Conservation (phyloP, 2,888 invertebrate genomes). For the Scelioninae gen. 2 region DNA sequence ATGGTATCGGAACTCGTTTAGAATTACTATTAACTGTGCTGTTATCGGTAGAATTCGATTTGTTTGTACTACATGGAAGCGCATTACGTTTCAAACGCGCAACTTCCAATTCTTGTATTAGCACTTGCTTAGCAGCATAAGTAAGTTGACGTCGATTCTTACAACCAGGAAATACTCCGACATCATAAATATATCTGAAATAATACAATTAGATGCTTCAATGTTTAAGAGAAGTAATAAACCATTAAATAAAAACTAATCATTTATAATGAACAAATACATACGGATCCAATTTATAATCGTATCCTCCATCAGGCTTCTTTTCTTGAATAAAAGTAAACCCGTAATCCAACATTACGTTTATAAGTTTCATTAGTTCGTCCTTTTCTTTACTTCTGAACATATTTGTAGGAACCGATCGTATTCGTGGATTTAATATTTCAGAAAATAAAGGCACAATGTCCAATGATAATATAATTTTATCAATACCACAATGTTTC, state of each 20-base stretch:
- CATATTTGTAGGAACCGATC: conserved; percentile 79
- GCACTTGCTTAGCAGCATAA: conserved; percentile 70
- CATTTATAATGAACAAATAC: too few species aligned
- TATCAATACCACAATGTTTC: conserved; percentile 65
- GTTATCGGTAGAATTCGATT: conserved; percentile 1
- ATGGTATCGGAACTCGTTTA: conserved; percentile 72
- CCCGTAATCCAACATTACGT: conserved; percentile 92
- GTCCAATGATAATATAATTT: conserved; percentile 66
- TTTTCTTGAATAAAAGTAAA: conserved; percentile 89
- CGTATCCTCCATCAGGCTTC: conserved; percentile 85
- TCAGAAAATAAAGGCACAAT: conserved; percentile 69
- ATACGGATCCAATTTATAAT: conserved; percentile 75
- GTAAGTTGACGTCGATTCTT: conserved; percentile 65
- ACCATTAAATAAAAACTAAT: too few species aligned
- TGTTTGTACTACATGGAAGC: conserved; percentile 31
- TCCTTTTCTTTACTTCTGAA: conserved; percentile 85
- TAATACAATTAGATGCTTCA: too few species aligned
- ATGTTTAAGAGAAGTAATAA: too few species aligned
- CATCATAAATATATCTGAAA: conserved; percentile 67
- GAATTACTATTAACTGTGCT: conserved; percentile 7
- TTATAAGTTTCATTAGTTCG: conserved; percentile 83
- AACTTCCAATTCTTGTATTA: conserved; percentile 70
- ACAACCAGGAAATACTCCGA: conserved; percentile 69
- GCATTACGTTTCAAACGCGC: conserved; percentile 68
- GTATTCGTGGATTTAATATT: conserved; percentile 71